Conservation (phyloP, 1,140 invertebrate genomes). For the Zaprionus gabonicus region DNA sequence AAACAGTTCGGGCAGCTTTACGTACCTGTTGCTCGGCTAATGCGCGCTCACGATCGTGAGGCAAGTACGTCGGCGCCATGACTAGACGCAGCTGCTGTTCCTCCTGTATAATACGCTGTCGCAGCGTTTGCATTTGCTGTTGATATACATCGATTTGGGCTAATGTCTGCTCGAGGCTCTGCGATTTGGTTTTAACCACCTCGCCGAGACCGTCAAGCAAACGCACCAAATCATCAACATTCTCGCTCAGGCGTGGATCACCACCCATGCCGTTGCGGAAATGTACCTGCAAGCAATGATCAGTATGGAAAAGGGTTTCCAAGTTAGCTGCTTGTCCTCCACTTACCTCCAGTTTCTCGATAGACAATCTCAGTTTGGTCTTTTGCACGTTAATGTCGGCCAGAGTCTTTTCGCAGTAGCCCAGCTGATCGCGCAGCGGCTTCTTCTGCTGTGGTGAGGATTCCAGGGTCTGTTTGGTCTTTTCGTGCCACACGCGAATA, state of each 20-base stretch:
- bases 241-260: conserved; percentile 90
- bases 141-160: conserved; percentile 94
- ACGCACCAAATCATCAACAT: conserved; percentile 88
- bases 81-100: conserved; percentile 94
- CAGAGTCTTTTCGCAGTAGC: conserved; percentile 93
- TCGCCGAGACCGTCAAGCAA: conserved; percentile 88
- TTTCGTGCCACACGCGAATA: conserved; percentile 94
- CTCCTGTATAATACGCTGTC: conserved; percentile 92
- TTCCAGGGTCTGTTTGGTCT: conserved; percentile 91
- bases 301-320: conserved; percentile 31
- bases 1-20: conserved; percentile 48
- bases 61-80: conserved; percentile 91
- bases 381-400: conserved; percentile 95
- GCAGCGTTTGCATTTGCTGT: conserved; percentile 93
- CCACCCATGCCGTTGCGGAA: conserved; percentile 93
- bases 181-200: conserved; percentile 89
- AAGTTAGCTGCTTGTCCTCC: not conserved
- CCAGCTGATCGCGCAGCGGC: conserved; percentile 93
- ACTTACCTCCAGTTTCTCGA: conserved; percentile 94
- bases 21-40: conserved; percentile 96
- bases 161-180: conserved; percentile 91
- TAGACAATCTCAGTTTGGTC: conserved; percentile 95
- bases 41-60: conserved; percentile 93
- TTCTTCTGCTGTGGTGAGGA: conserved; percentile 93
- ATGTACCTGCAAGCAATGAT: conserved; percentile 88